These are phyloP conservation scores for Eulithis testata DNA, from an alignment of 2,888 invertebrate genomes.

Conservation along the genomic window DNA sequence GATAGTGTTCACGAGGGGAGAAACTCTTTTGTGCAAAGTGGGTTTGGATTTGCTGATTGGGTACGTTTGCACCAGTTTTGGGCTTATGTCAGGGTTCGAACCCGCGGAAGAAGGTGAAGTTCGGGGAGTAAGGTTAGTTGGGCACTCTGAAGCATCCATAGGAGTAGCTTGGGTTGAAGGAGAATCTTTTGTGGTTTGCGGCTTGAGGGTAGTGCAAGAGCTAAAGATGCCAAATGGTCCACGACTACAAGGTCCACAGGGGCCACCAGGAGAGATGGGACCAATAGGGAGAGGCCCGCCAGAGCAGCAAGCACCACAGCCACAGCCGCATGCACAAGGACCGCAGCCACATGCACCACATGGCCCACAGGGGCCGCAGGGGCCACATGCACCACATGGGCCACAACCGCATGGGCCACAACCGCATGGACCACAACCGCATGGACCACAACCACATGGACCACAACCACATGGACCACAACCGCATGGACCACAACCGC, in stretches of 20 bases:
- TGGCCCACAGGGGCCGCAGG: conserved; percentile 36
- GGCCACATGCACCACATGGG: conserved; percentile 34
- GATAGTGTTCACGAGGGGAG: conserved; percentile 24
- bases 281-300: conserved; percentile 12
- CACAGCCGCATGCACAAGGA: conserved; percentile 4
- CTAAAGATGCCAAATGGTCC: conserved; percentile 12
- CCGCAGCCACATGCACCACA: conserved; percentile 14
- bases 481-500: conserved; percentile 46
- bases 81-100: conserved; percentile 23
- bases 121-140: conserved; percentile 1
- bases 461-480: conserved; percentile 43
- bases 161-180: neutral
- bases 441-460: too few species aligned
- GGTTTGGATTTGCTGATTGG: conserved; percentile 28
- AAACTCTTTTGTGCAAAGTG: conserved; percentile 12
- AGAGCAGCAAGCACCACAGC: neutral
- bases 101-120: neutral
- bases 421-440: conserved; percentile 39
- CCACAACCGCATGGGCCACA: conserved; percentile 26
- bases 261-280: conserved; percentile 15
- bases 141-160: neutral
- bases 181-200: neutral
- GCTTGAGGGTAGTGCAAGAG: conserved; percentile 11
- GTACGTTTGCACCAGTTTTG: conserved; percentile 28
- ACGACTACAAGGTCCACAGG: conserved; percentile 18